A percentile compares a stretch with the other conserved stretches of the same genome.
Evolutionary conservation across 1,140 invertebrate genomes (phyloP).

Genomic region (Polypedilum vanderplanki): DNA sequence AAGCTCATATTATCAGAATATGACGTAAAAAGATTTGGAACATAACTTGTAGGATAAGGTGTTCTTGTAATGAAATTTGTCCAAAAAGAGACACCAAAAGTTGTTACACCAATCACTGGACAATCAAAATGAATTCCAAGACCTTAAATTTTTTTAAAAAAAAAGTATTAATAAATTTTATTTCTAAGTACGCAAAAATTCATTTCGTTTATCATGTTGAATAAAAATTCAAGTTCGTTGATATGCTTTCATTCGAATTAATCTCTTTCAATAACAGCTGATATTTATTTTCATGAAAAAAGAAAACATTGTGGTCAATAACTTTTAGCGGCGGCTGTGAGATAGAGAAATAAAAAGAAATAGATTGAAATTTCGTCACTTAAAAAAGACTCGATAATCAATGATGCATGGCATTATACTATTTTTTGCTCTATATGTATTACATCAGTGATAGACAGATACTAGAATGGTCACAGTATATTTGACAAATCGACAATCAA

Average conservation of each 20-base stretch:
- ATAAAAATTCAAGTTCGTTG: not conserved
- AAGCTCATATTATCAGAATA: slow-evolving; percentile 39
- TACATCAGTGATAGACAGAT: not conserved
- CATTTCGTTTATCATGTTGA: not conserved
- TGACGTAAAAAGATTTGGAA: slow-evolving; percentile 23
- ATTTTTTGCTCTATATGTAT: not conserved
- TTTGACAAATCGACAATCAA: slow-evolving; percentile 13
- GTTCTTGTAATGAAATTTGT: slow-evolving; percentile 35
- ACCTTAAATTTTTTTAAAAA: not conserved
- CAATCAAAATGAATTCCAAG: not conserved
- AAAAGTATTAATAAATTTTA: no score
- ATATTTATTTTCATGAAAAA: not conserved
- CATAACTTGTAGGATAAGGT: not conserved
- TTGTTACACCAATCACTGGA: slow-evolving; percentile 39
- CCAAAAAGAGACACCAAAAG: slow-evolving; percentile 37
- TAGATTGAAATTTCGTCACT: not conserved
- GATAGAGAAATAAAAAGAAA: not conserved
- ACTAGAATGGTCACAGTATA: not conserved
- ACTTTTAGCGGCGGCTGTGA: not conserved
- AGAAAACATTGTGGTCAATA: not conserved
- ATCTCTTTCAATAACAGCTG: not conserved
- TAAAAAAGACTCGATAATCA: not conserved
- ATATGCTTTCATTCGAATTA: not conserved
- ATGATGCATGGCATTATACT: not conserved
- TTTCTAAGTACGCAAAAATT: no score